These are phyloP conservation scores for human DNA, from an alignment of 2,113 vertebrate species.

Conservation along the genomic window DNA sequence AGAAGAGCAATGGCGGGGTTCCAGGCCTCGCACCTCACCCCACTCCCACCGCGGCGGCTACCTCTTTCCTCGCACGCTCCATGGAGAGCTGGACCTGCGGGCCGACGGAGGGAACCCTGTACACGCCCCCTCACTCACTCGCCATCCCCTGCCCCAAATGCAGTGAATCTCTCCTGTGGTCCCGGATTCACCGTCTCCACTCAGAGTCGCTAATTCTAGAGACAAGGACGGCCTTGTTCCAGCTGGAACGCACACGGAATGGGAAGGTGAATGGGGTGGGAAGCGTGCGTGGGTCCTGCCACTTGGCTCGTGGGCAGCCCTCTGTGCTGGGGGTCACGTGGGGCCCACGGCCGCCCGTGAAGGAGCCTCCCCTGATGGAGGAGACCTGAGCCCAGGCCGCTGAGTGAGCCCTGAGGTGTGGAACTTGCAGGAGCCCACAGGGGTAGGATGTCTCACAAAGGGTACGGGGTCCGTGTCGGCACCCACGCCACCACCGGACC, in stretches of 20 bases:
- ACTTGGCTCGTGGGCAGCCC: neutral
- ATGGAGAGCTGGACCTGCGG: too few relatives aligned
- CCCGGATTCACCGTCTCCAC: rapidly evolving
- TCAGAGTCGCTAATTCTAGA: neutral
- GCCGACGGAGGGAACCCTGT: too few relatives aligned
- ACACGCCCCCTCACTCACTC: neutral
- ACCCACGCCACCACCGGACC: neutral
- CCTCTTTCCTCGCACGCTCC: neutral
- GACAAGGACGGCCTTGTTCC: neutral
- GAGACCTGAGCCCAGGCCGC: rapidly evolving
- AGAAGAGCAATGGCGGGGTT: neutral
- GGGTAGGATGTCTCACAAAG: rapidly evolving
- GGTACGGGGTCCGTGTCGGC: neutral
- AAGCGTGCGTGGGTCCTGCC: rapidly evolving
- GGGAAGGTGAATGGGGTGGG: rapidly evolving
- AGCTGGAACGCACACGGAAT: rapidly evolving
- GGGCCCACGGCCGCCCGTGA: rapidly evolving
- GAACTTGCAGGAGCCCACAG: too few relatives aligned
- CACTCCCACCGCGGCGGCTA: rapidly evolving
- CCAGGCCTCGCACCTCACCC: neutral
- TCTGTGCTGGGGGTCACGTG: rapidly evolving
- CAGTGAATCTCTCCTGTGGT: rapidly evolving
- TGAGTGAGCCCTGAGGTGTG: rapidly evolving
- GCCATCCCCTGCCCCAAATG: neutral
- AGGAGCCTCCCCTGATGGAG: neutral